Evolutionary conservation across 2,797 vertebrate species (phyloP), one percentile per base, ranked within the genome.

Genomic region (Yasuhikotakia modesta): DNA sequence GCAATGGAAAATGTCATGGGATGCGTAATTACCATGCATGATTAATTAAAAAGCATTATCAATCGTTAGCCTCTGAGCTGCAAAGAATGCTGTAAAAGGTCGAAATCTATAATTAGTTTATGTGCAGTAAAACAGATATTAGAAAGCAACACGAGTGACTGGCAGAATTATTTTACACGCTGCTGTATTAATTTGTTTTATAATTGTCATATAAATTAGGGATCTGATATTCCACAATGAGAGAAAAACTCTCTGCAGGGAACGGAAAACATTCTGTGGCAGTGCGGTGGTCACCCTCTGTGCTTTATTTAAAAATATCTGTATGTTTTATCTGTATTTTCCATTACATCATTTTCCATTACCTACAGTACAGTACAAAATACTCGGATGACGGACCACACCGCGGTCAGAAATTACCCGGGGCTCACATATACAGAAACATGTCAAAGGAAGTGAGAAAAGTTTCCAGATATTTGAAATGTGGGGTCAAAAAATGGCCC

Each of bases 81-180:
- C 35, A 11, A 52, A 82, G 82, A 86, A 78, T 50, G 61, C 67
- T 65, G 77, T 81, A 80, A 80, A 89, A 81, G 84, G 85, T 87
- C 73, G 70, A 50, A 75, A 79, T 84, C 80, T 83, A 81, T 89
- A 86, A 90, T 88, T 84, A 85, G 78, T 82, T 80, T 86, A 87
- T 89, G 87, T 86, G 81, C 67, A 80, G 77, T 63, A 77, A 85
- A 83, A 67, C 70, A 80, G 78, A 83, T 81, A 84, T 77, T 71
- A 80, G 79, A 32, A 72, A 78, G 75, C 74, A 73, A 57, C 81
- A 64, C 67, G 76, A 53, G 76, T 83, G 80, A 64, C 78, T 84
- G 69, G 65, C 67, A 60, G 43, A 70, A 69, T 70, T 19, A 74
- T 65, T 71, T 79, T 74, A 77, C 22, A 65, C 32, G 39, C 17